Base-by-base conservation (phyloP, 2,888 invertebrate genomes). In the Drosophila ezoana region DNA sequence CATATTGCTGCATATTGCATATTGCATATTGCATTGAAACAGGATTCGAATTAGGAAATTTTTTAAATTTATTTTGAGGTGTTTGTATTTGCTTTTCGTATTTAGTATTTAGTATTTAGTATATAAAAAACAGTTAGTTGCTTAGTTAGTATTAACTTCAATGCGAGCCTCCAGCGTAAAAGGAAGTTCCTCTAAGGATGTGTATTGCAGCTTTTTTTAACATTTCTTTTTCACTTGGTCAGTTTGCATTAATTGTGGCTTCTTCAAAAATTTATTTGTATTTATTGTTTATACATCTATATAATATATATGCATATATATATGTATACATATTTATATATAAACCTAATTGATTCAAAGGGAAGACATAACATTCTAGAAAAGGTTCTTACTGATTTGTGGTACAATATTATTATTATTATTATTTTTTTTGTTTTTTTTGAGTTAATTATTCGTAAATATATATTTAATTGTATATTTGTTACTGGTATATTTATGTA, bases 301-400 rank as follows among this genome's bases (percentile, higher is more conserved):
- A 45, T 23, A 35, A 32, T 4, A 51, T 20, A 28, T 18, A 53
- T 32, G 10, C 13, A 33, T 35, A 20, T 11, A 35, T 28, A 48
- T 62, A 32, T 47, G 52, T 58, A 52, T 61, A 23, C 43, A 52
- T 49, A 40, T 40, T 28, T 61, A 18, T 45, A 52, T 49, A 37
- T 40, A 51, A 23, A 20, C 69, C 67, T 84, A 84, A 84, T 84
- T 84, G 84, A 88, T 84, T 83, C 76, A 88, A 80, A 86, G 84
- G 84, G 84, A 84, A 84, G 84, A 84, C 84, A 85, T 87, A 86
- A 88, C 84, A 86, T 87, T 88, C 83, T 84, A 86, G 86, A 88
- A 88, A 86, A 86, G 89, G 82, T 88, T 87, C 76, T 85, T 79
- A 84, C 81, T 87, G 73, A 79, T 76, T 76, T 76, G 53, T 70